Conservation (phyloP, 2,888 invertebrate species). For the Trissolcus japonicus region DNA sequence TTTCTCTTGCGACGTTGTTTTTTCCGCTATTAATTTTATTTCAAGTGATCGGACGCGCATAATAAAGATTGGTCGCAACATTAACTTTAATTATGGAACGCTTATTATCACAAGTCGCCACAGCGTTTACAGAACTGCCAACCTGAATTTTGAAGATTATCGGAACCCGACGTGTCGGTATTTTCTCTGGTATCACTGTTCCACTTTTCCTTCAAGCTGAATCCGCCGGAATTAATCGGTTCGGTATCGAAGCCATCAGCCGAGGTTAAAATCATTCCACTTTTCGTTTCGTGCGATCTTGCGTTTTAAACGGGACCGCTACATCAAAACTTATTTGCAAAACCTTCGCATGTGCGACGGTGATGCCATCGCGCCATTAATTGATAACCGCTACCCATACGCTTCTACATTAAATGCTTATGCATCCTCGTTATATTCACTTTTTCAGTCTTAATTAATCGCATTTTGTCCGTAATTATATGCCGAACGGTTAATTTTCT, state of each 20-base stretch:
- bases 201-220: conserved; percentile 51
- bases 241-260: conserved; percentile 27
- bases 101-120: conserved; percentile 33
- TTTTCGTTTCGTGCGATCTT: conserved; percentile 32
- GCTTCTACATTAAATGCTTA: conserved; percentile 29
- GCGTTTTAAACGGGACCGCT: conserved; percentile 35
- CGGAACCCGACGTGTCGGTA: conserved; percentile 51
- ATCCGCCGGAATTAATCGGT: conserved; percentile 46
- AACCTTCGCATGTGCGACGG: conserved; percentile 58
- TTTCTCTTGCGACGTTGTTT: conserved; percentile 22
- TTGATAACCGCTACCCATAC: conserved; percentile 60
- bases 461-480: conserved; percentile 30
- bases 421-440: conserved; percentile 23
- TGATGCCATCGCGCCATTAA: conserved; percentile 64
- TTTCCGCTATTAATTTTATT: conserved; percentile 32
- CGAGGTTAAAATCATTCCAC: conserved; percentile 38
- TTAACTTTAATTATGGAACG: conserved; percentile 49
- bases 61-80: conserved; percentile 49
- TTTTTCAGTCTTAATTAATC: conserved; percentile 46
- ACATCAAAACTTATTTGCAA: conserved; percentile 57
- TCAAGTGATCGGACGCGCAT: conserved; percentile 45
- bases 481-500: neutral
- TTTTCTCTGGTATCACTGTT: conserved; percentile 47
- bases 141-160: conserved; percentile 51
- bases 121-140: conserved; percentile 31